Conservation (phyloP, 2,113 vertebrate species). For the Myodes glareolus region DNA sequence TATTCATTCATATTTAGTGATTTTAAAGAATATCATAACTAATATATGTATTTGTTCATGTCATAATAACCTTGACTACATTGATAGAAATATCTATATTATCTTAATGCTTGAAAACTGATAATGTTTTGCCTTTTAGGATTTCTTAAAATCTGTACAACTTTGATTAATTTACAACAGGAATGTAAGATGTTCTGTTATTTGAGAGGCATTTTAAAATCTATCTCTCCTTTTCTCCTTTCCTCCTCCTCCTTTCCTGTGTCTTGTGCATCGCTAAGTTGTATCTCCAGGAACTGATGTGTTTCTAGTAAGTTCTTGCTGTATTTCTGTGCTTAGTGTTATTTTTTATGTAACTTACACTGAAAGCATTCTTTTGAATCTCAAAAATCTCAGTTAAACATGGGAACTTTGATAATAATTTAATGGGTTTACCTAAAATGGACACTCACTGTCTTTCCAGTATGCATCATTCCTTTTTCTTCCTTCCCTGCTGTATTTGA, state of each 20-base stretch:
- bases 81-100: neutral
- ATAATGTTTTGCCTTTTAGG: slow-evolving; percentile 19
- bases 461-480: fast-evolving
- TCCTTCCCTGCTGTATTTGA: neutral
- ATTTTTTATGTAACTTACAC: neutral
- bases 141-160: slow-evolving; percentile 30
- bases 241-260: neutral
- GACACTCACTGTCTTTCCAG: neutral
- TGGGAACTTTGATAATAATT: neutral
- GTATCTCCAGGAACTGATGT: neutral
- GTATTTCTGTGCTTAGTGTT: neutral
- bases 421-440: neutral
- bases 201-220: neutral
- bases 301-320: slow-evolving; percentile 13
- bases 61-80: neutral
- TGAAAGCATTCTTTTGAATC: neutral
- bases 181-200: slow-evolving; percentile 8
- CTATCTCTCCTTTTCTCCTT: neutral
- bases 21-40: slow-evolving; percentile 23
- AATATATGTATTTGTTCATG: neutral
- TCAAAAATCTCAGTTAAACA: neutral
- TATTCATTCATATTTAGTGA: slow-evolving; percentile 38
- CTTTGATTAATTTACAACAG: slow-evolving; percentile 16
- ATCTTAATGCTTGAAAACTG: neutral
- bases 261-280: neutral